phyloP scores from a whole-genome alignment of 2,113 vertebrate genomes.

The Planiliza haematocheilus region DNA sequence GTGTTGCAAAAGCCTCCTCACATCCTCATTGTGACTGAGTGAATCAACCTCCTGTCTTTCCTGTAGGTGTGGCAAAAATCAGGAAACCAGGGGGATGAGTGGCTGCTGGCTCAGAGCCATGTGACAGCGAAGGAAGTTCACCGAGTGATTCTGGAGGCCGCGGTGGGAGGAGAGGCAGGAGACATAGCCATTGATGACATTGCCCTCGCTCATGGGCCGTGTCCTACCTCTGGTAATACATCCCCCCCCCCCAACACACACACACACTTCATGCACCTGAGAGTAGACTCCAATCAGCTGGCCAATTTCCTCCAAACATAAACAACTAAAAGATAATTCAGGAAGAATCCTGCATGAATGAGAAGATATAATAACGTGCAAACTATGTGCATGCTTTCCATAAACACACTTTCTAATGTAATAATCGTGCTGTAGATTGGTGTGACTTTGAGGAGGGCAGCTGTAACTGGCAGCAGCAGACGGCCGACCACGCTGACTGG shows the following conservation, averaged over 20 bases:
- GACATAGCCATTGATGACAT: conserved; percentile 83
- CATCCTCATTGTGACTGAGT: conserved; percentile 75
- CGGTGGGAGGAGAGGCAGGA: conserved; percentile 78
- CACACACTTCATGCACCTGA: background rate
- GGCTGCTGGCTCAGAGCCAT: conserved; percentile 74
- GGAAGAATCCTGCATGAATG: no score
- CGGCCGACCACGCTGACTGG: conserved; percentile 73
- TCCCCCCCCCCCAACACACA: no score
- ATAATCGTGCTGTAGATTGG: conserved; percentile 57
- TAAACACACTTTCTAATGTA: background rate
- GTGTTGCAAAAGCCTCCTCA: conserved; percentile 73
- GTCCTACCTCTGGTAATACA: conserved; percentile 77
- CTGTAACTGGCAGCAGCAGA: conserved; percentile 79
- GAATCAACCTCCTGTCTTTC: conserved; percentile 69
- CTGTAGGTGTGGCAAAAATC: conserved; percentile 82
- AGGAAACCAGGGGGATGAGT: conserved; percentile 76
- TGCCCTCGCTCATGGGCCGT: conserved; percentile 65
- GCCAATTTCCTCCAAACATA: no score
- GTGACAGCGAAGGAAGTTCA: conserved; percentile 74
- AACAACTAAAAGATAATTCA: no score
- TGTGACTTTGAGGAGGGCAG: conserved; percentile 82
- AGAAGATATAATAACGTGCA: no score
- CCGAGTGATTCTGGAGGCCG: conserved; percentile 79
- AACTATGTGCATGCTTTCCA: no score
- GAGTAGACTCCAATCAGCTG: no score